Evolutionary conservation across 1,140 invertebrate species (phyloP).

Genomic region (Drosophila quadrilineata): DNA sequence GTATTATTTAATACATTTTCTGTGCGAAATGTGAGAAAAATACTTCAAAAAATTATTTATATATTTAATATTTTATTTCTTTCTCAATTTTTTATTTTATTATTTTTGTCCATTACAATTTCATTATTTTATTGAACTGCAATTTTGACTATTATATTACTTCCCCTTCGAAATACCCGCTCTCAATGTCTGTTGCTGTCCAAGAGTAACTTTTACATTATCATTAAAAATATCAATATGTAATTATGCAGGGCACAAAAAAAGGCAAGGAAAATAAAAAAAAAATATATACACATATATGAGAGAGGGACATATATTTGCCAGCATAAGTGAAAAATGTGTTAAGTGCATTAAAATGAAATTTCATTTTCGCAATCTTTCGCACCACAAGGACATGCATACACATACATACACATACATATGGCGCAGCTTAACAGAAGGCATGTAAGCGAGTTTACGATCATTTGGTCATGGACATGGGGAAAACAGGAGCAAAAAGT

Average conservation of each 20-base stretch:
- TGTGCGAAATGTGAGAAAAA: no score
- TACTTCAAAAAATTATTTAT: no score
- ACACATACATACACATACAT: not conserved
- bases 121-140: no score
- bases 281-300: no score
- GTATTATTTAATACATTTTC: not conserved
- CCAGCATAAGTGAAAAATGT: constrained; percentile 64
- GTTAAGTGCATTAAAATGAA: constrained; percentile 73
- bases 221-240: constrained; percentile 70
- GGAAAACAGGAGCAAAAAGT: constrained; percentile 28
- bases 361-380: constrained; percentile 48
- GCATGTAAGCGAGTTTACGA: not conserved
- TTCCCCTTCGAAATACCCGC: no score
- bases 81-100: no score
- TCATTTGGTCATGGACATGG: not conserved
- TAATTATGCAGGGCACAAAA: constrained; percentile 53
- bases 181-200: no score
- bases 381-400: not conserved
- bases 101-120: not conserved
- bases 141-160: no score
- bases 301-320: no score
- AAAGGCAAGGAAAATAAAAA: constrained; percentile 26
- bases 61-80: not conserved
- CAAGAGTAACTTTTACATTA: no score
- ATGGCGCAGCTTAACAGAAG: not conserved